A percentile compares a stretch with the other conserved stretches of the same genome.
Conservation (phyloP, 2,888 invertebrate genomes). For the Meliscaeva auricollis region DNA sequence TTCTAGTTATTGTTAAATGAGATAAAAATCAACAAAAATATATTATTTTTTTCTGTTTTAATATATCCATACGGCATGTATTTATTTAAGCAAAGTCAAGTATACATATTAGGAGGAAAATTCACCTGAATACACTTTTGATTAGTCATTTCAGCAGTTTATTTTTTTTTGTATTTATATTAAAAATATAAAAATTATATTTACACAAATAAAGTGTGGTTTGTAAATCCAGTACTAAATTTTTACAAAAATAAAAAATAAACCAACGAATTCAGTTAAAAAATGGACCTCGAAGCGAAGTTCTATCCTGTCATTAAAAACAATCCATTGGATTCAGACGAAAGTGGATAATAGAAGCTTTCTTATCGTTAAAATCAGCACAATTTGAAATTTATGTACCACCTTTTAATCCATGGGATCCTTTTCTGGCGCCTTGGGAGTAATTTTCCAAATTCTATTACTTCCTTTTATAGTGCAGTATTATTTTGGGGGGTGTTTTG, state of each 20-base stretch:
- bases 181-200: background rate
- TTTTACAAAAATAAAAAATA: background rate
- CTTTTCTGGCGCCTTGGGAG: conserved; percentile 57
- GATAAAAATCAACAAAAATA: conserved; percentile 16
- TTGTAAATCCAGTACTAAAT: conserved; percentile 6
- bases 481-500: conserved; percentile 2
- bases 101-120: conserved; percentile 46
- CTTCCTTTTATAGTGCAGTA: background rate
- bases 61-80: conserved; percentile 9
- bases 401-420: background rate
- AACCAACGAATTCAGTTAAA: background rate
- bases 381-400: conserved; percentile 2
- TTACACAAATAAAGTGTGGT: background rate
- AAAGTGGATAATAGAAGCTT: background rate
- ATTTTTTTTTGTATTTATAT: conserved; percentile 2
- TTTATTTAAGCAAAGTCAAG: conserved; percentile 33
- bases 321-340: conserved; percentile 12
- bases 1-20: conserved; percentile 9
- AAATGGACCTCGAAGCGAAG: background rate
- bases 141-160: conserved; percentile 30
- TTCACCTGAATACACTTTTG: conserved; percentile 60
- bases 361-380: background rate
- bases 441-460: conserved; percentile 33
- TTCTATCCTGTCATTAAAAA: conserved; percentile 3
- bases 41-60: conserved; percentile 5